Evolutionary conservation across 2,113 vertebrate genomes (phyloP).

Genomic region (Esox niger): DNA sequence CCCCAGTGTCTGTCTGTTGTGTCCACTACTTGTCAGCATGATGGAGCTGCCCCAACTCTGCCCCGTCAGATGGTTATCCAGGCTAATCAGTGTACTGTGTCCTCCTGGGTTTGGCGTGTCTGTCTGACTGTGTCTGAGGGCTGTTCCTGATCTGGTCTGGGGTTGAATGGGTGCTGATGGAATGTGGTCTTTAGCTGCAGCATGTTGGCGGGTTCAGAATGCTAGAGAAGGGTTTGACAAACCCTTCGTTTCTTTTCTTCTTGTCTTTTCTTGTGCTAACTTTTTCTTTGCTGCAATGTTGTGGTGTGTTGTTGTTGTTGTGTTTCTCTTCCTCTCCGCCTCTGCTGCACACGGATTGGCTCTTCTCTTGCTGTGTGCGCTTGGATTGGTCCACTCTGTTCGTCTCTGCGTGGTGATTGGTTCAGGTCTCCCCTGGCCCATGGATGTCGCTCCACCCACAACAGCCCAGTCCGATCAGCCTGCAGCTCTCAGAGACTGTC

Average conservation of each 20-base stretch:
- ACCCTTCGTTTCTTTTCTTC: slow-evolving; percentile 21
- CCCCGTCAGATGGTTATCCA: slow-evolving; percentile 14
- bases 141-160: slow-evolving; percentile 28
- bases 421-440: slow-evolving; percentile 97
- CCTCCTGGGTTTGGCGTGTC: background rate
- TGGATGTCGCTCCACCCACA: slow-evolving; percentile 99
- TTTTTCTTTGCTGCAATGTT: slow-evolving; percentile 11
- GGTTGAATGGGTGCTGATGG: background rate
- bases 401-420: slow-evolving; percentile 77
- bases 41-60: background rate
- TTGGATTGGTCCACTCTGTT: slow-evolving; percentile 49
- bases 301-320: slow-evolving; percentile 37
- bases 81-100: slow-evolving; percentile 4
- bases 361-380: slow-evolving; percentile 45
- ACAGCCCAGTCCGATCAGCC: slow-evolving; percentile 98
- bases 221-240: background rate
- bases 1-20: slow-evolving; percentile 37
- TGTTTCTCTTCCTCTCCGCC: slow-evolving; percentile 53
- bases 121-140: slow-evolving; percentile 12
- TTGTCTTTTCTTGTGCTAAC: background rate
- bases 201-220: no score
- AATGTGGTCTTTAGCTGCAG: background rate
- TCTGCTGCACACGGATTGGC: slow-evolving; percentile 53
- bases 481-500: slow-evolving; percentile 94
- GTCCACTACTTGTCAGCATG: background rate